These are phyloP conservation scores for Genyomyrus donnyi DNA, from an alignment of 2,113 vertebrate genomes.

Conservation along the genomic window DNA sequence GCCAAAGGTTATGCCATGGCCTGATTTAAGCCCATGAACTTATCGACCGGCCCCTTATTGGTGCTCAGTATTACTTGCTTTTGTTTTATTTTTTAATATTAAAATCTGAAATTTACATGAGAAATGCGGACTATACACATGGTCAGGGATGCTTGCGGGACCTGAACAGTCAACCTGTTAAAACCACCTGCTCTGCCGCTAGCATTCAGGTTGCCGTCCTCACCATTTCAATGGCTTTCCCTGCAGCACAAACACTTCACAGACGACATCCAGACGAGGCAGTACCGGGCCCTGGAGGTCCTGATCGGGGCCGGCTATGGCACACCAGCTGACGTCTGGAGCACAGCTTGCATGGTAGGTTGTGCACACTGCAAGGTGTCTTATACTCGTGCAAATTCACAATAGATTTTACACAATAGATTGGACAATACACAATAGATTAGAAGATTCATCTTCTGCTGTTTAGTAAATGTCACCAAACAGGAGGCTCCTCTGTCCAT, in stretches of 20 bases:
- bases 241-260: slow-evolving; percentile 91
- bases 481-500: background rate
- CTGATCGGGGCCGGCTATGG: slow-evolving; percentile 85
- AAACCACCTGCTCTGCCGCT: background rate
- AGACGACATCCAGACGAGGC: slow-evolving; percentile 93
- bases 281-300: slow-evolving; percentile 91
- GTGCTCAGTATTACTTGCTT: background rate
- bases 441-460: too few species aligned
- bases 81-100: background rate
- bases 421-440: background rate
- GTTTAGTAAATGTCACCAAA: background rate
- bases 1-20: background rate
- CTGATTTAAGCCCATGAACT: background rate
- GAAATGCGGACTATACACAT: background rate
- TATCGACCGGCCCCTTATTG: background rate
- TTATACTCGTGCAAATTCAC: background rate
- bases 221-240: background rate
- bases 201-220: background rate
- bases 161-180: background rate
- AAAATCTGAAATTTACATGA: background rate
- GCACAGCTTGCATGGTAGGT: slow-evolving; percentile 93
- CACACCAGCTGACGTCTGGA: slow-evolving; percentile 96
- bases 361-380: background rate
- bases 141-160: background rate
- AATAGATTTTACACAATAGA: background rate